phyloP scores from a whole-genome alignment of 2,113 vertebrate genomes.

The Puma concolor region DNA sequence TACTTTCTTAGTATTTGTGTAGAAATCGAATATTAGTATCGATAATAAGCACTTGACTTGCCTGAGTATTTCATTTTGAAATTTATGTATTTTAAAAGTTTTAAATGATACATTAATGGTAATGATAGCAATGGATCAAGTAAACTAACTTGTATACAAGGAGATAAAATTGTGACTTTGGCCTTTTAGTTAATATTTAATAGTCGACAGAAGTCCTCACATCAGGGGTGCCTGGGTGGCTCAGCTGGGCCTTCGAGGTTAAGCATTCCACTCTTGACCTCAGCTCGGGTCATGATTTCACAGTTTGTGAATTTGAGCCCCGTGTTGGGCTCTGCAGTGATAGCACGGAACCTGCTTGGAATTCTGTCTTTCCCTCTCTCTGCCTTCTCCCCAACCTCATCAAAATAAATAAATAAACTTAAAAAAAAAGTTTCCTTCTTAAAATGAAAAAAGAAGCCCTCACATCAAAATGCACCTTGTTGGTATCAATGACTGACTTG shows the following conservation, averaged over 20 bases:
- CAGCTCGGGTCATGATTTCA: no score
- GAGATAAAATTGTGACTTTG: background rate
- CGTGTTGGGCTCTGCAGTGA: no score
- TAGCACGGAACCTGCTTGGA: no score
- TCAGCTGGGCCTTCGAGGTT: no score
- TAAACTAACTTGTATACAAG: background rate
- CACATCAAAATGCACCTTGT: background rate
- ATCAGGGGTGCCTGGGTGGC: background rate
- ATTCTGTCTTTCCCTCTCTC: no score
- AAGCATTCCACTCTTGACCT: no score
- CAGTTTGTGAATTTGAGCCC: no score
- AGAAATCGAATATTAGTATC: background rate
- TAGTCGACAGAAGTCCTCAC: background rate
- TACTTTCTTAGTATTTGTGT: background rate
- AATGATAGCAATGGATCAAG: background rate
- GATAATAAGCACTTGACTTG: background rate
- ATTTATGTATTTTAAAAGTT: background rate
- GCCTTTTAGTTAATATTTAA: background rate
- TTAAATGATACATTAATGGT: background rate
- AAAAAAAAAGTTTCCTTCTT: no score
- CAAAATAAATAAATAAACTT: no score
- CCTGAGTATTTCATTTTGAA: constrained; percentile 47
- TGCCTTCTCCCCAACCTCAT: no score
- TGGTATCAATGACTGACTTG: background rate
- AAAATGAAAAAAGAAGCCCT: background rate